Evolutionary conservation across 2,113 vertebrate species (phyloP).

Genomic region (Xenopus tropicalis): UCB_Xtro_10.0 CM004448.2:127699501-127700000

Average conservation of each 20-base stretch:
- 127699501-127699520: neutral
- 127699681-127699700: neutral
- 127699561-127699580: constrained; percentile 3
- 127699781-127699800: neutral
- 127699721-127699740: constrained; percentile 6
- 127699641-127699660: constrained; percentile 18
- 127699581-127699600: neutral
- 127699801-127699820: neutral
- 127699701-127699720: neutral
- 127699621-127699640: neutral
- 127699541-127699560: constrained; percentile 1
- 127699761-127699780: neutral
- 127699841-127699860: neutral
- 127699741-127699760: constrained; percentile 4
- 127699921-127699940: neutral
- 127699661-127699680: neutral
- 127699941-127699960: neutral
- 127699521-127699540: constrained; percentile 7
- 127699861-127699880: neutral
- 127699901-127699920: neutral
- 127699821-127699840: constrained; percentile 5
- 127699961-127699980: neutral
- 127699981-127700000: too few species aligned
- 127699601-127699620: constrained; percentile 6
- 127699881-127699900: neutral